Percentiles rank a stretch among this genome's conserved stretches.
These are phyloP conservation scores for Himalopsyche japonica DNA, from an alignment of 2,888 invertebrate species.

Conservation along the genomic window DNA sequence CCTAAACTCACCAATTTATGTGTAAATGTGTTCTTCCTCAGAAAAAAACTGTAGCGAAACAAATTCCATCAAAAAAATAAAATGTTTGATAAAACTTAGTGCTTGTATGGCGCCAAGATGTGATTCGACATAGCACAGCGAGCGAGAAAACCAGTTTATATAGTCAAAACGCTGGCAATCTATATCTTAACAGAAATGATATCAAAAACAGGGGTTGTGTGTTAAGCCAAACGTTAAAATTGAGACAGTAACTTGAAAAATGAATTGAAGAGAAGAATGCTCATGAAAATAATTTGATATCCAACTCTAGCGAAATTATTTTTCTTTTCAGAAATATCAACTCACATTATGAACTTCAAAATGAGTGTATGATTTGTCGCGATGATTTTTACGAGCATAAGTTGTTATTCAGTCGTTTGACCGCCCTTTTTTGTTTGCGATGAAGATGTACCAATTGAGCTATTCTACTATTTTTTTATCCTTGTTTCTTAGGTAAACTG, in stretches of 20 bases:
- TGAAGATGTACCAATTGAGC: too few relatives aligned
- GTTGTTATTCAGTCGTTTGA: too few relatives aligned
- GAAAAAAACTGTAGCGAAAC: not conserved
- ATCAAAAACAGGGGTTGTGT: constrained; percentile 3
- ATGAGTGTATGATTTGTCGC: too few relatives aligned
- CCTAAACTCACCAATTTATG: not conserved
- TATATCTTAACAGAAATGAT: constrained; percentile 31
- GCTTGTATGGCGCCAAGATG: not conserved
- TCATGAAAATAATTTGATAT: too few relatives aligned
- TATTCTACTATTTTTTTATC: too few relatives aligned
- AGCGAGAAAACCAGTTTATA: constrained; percentile 20
- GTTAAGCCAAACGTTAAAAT: not conserved
- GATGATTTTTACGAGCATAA: too few relatives aligned
- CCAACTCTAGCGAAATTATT: too few relatives aligned
- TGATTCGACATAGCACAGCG: constrained; percentile 15
- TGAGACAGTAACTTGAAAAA: not conserved
- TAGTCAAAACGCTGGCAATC: constrained; percentile 28
- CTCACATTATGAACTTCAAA: too few relatives aligned
- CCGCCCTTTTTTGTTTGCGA: too few relatives aligned
- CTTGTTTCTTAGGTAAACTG: too few relatives aligned
- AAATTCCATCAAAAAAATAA: not conserved
- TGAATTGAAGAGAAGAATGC: not conserved
- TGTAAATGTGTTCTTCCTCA: not conserved
- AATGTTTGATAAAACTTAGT: not conserved
- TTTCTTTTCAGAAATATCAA: too few relatives aligned